phyloP scores from a whole-genome alignment of 53 echinoderm and acorn worm species.

The Actinopyga echinites region DNA sequence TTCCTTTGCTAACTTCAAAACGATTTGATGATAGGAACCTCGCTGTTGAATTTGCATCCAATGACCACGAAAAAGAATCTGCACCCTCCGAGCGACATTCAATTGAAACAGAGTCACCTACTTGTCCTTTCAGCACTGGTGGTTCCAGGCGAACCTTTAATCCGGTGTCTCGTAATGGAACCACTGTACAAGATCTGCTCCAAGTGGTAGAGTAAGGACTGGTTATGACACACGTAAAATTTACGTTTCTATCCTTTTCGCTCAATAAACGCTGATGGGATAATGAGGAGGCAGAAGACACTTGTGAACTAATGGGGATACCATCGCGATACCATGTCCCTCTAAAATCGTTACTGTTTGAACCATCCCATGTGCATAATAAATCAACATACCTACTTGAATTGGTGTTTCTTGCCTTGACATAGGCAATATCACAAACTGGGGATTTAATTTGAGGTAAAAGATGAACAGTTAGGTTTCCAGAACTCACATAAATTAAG shows the following conservation, averaged over 20 bases:
- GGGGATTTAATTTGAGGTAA: not conserved
- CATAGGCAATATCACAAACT: not conserved
- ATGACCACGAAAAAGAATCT: not conserved
- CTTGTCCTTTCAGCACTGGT: not conserved
- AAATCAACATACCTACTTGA: not conserved
- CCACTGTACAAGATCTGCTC: slow-evolving; percentile 2
- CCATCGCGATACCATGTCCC: slow-evolving; percentile 20
- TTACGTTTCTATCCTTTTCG: not conserved
- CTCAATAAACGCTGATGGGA: not conserved
- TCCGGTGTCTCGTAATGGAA: not conserved
- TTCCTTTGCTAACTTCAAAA: not conserved
- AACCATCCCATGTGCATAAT: not conserved
- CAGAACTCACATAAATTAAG: not conserved
- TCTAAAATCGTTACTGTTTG: not conserved
- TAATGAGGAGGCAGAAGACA: not conserved
- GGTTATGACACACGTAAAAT: not conserved
- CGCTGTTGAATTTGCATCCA: not conserved
- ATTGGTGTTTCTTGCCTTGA: too few species aligned
- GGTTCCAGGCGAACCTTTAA: not conserved
- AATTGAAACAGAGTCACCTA: not conserved
- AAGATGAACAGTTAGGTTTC: not conserved
- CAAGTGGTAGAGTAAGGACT: slow-evolving; percentile 13
- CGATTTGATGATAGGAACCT: not conserved
- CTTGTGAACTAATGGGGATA: not conserved
- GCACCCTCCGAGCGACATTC: not conserved